Percentiles rank a stretch among this genome's conserved stretches.
Conservation (phyloP, 2,113 vertebrate species). For the Atractosteus spatula region DNA sequence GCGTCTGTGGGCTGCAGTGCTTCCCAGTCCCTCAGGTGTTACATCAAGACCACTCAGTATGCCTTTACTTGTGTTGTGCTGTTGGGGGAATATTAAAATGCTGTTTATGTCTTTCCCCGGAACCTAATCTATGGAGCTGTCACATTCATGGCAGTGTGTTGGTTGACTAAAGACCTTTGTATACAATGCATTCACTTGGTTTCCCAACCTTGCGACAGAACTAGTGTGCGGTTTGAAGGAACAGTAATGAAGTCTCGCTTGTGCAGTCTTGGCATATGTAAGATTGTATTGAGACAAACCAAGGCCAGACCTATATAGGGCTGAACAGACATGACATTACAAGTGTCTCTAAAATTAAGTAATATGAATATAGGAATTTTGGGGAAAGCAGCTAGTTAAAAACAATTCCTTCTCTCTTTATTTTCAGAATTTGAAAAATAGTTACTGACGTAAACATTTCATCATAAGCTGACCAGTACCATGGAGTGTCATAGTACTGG, state of each 20-base stretch:
- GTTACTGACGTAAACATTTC: no score
- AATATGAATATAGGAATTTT: no score
- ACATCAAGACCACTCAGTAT: slow-evolving; percentile 8
- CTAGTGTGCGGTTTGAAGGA: not conserved
- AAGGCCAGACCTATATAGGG: slow-evolving; percentile 3
- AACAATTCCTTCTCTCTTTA: no score
- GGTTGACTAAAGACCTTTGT: slow-evolving; percentile 21
- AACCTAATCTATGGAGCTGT: slow-evolving; percentile 45
- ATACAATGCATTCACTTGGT: slow-evolving; percentile 19
- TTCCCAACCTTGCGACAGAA: not conserved
- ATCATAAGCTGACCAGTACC: no score
- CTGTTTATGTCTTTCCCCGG: slow-evolving; percentile 24
- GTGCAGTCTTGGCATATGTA: slow-evolving; percentile 35
- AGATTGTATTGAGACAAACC: slow-evolving; percentile 36
- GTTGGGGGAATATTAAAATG: slow-evolving; percentile 39
- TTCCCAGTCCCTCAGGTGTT: slow-evolving; percentile 15
- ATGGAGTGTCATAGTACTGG: no score
- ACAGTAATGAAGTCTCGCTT: slow-evolving; percentile 24
- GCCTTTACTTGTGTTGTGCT: slow-evolving; percentile 15
- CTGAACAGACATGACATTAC: not conserved
- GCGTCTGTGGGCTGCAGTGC: no score
- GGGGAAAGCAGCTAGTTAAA: no score
- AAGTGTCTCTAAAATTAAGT: not conserved
- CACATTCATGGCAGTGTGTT: slow-evolving; percentile 24
- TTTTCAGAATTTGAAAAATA: no score